A percentile compares a stretch with the other conserved stretches of the same genome.
Evolutionary conservation across 2,797 vertebrate species (phyloP).

Genomic region (Tenualosa ilisha): DNA sequence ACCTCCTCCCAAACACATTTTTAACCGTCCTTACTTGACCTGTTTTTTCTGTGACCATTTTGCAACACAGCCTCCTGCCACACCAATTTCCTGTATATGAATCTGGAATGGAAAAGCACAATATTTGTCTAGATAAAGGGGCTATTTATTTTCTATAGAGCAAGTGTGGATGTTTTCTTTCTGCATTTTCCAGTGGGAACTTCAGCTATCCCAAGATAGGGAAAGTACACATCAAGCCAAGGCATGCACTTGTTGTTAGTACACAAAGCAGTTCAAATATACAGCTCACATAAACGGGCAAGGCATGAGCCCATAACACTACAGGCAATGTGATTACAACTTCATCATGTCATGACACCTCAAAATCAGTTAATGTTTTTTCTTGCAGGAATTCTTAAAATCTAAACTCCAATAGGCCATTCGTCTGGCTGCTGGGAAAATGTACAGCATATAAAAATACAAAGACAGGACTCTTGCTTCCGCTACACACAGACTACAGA

Average conservation of each 20-base stretch:
- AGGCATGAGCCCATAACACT: no score
- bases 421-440: background rate
- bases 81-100: conserved; percentile 2
- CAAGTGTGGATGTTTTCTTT: background rate
- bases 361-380: background rate
- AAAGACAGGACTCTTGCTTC: background rate
- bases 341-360: no score
- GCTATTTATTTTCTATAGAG: background rate
- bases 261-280: background rate
- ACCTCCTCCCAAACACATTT: background rate
- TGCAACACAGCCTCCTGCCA: background rate
- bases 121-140: conserved; percentile 15
- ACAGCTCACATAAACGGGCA: no score
- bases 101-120: conserved; percentile 7
- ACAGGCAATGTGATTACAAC: no score
- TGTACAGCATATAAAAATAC: background rate
- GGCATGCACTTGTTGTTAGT: background rate
- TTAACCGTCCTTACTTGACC: conserved; percentile 3
- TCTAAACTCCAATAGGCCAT: background rate
- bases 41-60: background rate
- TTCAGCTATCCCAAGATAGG: background rate
- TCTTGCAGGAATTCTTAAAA: background rate
- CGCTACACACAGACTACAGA: background rate
- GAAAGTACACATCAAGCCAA: background rate
- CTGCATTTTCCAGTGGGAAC: conserved; percentile 11